A percentile compares a stretch with the other conserved stretches of the same genome.
These are phyloP conservation scores for Dysdera silvatica DNA, from an alignment of 1,140 invertebrate genomes.

Conservation along the genomic window DNA sequence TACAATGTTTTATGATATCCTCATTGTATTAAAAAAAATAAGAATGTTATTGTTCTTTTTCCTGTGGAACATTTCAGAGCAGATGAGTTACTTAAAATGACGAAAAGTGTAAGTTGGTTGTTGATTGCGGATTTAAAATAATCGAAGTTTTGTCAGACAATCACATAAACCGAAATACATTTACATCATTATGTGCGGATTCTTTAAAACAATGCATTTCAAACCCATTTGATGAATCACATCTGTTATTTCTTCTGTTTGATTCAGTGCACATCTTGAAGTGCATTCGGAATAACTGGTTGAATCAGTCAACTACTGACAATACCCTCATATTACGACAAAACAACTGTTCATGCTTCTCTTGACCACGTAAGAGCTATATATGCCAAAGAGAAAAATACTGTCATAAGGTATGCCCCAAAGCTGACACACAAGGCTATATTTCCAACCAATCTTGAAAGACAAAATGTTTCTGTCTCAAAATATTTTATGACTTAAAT, in stretches of 20 bases:
- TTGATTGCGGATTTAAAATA: constrained; percentile 21
- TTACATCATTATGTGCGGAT: constrained; percentile 7
- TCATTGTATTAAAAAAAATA: no score
- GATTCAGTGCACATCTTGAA: constrained; percentile 1
- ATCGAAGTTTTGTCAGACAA: constrained; percentile 23
- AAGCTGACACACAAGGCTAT: neutral
- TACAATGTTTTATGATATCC: no score
- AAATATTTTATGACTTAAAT: constrained; percentile 9
- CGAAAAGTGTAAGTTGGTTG: no score
- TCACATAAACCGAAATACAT: constrained; percentile 28
- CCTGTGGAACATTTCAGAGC: constrained; percentile 20
- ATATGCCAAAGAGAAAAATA: neutral
- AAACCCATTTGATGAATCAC: neutral
- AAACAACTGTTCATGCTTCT: neutral
- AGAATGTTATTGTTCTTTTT: constrained; percentile 29
- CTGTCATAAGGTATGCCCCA: constrained; percentile 15
- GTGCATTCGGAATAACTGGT: neutral
- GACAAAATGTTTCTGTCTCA: constrained; percentile 29
- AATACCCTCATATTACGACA: neutral
- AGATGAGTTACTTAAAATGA: constrained; percentile 4
- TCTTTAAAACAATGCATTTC: neutral
- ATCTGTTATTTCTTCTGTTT: constrained; percentile 5
- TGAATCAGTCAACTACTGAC: neutral
- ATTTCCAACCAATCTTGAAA: constrained; percentile 12
- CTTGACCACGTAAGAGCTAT: neutral